A percentile compares a stretch with the other conserved stretches of the same genome.
Conservation (phyloP, 1,140 invertebrate genomes). For the Mya arenaria region DNA sequence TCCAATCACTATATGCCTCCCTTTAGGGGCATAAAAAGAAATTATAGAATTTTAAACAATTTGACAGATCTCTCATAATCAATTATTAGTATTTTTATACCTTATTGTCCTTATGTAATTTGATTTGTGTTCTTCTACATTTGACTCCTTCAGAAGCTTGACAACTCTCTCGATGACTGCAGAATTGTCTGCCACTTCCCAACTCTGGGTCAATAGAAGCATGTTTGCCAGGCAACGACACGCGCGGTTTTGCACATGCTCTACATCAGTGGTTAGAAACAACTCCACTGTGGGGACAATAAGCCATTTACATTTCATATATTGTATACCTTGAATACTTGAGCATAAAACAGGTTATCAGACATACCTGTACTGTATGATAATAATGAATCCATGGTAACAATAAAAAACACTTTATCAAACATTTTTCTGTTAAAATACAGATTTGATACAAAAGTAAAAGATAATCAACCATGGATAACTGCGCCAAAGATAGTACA, state of each 20-base stretch:
- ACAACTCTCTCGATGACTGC: conserved; percentile 25
- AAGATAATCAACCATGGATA: too few species aligned
- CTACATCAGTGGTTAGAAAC: conserved; percentile 3
- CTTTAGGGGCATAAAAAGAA: too few species aligned
- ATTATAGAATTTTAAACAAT: too few species aligned
- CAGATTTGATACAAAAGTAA: too few species aligned
- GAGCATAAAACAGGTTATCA: neutral
- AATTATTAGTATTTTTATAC: too few species aligned
- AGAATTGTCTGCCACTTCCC: conserved; percentile 23
- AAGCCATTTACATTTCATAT: neutral
- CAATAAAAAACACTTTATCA: too few species aligned
- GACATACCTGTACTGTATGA: too few species aligned
- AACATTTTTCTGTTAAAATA: too few species aligned
- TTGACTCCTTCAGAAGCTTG: conserved; percentile 31
- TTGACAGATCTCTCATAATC: too few species aligned
- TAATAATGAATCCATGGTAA: too few species aligned
- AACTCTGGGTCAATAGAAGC: conserved; percentile 22
- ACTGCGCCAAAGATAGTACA: too few species aligned
- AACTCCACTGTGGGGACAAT: conserved; percentile 25
- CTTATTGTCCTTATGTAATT: conserved; percentile 41
- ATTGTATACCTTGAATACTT: neutral
- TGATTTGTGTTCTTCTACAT: conserved; percentile 17
- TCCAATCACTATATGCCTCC: too few species aligned
- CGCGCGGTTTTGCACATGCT: conserved; percentile 14
- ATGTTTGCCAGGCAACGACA: conserved; percentile 39